Conservation (phyloP, 2,113 vertebrate genomes). For the Crotalus helleri region DNA sequence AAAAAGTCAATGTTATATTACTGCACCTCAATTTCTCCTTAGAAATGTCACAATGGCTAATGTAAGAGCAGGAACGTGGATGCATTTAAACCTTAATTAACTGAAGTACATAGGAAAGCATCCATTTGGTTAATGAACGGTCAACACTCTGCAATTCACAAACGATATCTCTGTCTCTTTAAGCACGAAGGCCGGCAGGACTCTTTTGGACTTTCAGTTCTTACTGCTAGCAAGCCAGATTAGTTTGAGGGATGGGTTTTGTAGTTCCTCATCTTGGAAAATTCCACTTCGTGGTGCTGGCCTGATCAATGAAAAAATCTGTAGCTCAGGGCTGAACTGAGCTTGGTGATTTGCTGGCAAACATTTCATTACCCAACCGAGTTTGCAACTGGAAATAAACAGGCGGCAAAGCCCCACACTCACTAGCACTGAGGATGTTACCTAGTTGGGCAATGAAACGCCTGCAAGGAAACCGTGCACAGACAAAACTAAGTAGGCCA, state of each 20-base stretch:
- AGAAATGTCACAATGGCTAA: neutral
- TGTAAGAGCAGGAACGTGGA: neutral
- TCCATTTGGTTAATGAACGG: neutral
- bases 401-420: neutral
- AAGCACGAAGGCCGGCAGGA: neutral
- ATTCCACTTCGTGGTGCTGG: neutral
- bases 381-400: neutral
- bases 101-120: neutral
- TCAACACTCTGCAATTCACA: neutral
- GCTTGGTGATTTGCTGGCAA: neutral
- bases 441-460: neutral
- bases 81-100: neutral
- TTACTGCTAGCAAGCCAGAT: neutral
- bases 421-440: neutral
- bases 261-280: neutral
- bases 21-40: neutral
- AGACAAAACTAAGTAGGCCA: neutral
- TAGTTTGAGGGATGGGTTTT: neutral
- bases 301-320: neutral
- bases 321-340: neutral
- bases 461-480: neutral
- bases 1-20: neutral
- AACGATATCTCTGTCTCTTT: neutral
- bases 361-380: neutral
- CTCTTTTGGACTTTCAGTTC: neutral